Percentiles rank a stretch among this genome's conserved stretches.
Conservation (phyloP, 1,140 invertebrate species). For the Tetragonula clypearis region DNA sequence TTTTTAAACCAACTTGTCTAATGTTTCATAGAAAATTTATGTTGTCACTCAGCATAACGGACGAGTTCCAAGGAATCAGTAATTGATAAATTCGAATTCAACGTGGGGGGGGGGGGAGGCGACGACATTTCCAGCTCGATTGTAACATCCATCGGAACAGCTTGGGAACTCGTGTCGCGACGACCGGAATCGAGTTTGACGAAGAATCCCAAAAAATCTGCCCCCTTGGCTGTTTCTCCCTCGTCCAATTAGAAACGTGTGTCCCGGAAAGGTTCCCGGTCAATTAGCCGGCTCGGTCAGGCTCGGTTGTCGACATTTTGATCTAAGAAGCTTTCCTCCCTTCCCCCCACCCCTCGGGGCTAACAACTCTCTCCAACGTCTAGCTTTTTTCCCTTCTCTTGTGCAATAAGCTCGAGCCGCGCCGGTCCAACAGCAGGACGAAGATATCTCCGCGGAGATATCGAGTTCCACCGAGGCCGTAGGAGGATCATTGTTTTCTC, state of each 20-base stretch:
- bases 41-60: too few relatives aligned
- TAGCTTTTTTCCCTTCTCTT: not conserved
- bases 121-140: too few relatives aligned
- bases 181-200: too few relatives aligned
- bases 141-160: too few relatives aligned
- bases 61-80: too few relatives aligned
- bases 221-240: too few relatives aligned
- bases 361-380: not conserved
- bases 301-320: not conserved
- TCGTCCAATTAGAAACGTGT: not conserved
- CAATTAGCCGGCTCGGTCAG: conserved; percentile 13
- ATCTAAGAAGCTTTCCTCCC: conserved; percentile 37
- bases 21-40: too few relatives aligned
- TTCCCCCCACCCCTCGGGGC: not conserved
- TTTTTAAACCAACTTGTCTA: too few relatives aligned
- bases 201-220: not conserved
- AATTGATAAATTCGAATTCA: too few relatives aligned
- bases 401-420: conserved; percentile 18
- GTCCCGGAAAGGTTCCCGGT: conserved; percentile 9
- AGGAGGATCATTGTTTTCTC: conserved; percentile 60
- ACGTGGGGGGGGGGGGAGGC: too few relatives aligned
- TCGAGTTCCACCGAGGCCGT: not conserved
- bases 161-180: too few relatives aligned
- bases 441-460: not conserved
- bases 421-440: too few relatives aligned